Conservation (phyloP, 2,797 vertebrate genomes). For the Erethizon dorsatum region DNA sequence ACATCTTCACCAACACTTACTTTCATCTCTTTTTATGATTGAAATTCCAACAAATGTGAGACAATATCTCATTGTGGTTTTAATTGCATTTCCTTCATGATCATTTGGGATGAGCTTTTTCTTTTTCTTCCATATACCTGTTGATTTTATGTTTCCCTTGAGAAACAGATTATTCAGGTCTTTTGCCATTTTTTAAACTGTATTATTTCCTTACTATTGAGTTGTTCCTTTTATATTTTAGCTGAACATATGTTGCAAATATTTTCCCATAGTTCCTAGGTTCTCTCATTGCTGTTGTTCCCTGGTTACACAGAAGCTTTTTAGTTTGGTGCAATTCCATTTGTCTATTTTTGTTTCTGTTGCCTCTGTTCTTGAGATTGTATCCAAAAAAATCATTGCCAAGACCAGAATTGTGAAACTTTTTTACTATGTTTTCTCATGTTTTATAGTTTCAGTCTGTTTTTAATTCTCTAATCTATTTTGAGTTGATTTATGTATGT, state of each 20-base stretch:
- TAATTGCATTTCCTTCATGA: background rate
- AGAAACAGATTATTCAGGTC: background rate
- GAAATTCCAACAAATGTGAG: background rate
- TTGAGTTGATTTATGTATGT: background rate
- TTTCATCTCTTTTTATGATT: slow-evolving; percentile 1
- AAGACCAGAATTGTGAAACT: background rate
- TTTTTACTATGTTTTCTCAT: background rate
- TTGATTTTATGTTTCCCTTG: background rate
- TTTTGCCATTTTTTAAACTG: background rate
- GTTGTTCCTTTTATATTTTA: background rate
- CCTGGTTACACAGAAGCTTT: background rate
- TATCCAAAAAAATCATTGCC: background rate
- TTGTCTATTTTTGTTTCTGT: background rate
- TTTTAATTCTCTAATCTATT: background rate
- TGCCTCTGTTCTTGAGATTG: background rate
- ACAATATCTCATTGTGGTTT: background rate
- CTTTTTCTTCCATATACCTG: background rate
- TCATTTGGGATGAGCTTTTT: background rate
- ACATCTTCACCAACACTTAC: background rate
- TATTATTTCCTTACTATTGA: background rate
- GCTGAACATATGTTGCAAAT: background rate
- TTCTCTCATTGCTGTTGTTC: background rate
- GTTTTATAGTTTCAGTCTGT: background rate
- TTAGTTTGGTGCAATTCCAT: background rate
- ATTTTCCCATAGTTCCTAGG: background rate